Conservation (phyloP, 1,140 invertebrate species). For the Centruroides sculpturatus region DNA sequence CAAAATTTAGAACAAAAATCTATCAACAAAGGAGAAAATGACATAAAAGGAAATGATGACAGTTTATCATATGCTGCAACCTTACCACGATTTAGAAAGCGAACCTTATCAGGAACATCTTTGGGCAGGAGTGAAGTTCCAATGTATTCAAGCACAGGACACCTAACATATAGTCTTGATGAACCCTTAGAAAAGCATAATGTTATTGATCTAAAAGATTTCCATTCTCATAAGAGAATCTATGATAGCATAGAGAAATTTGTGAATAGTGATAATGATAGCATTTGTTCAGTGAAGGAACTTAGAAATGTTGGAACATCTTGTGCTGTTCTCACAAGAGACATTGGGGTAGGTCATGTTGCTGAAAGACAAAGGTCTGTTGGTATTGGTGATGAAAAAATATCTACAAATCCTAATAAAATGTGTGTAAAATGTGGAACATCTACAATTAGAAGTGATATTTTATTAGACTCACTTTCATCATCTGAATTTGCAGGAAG, state of each 20-base stretch:
- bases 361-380: slow-evolving; percentile 28
- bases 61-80: no score
- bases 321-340: slow-evolving; percentile 46
- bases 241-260: background rate
- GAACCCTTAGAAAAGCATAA: background rate
- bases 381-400: slow-evolving; percentile 15
- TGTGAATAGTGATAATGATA: no score
- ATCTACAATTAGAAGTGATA: background rate
- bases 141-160: no score
- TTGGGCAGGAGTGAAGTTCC: no score
- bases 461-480: background rate
- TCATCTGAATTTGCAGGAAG: background rate
- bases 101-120: no score
- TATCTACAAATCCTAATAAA: background rate
- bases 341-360: slow-evolving; percentile 43
- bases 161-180: no score
- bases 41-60: no score
- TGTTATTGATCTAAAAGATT: slow-evolving; percentile 2
- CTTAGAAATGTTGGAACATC: slow-evolving; percentile 46
- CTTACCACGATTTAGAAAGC: no score
- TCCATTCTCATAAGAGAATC: background rate
- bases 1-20: no score
- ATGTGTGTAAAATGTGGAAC: background rate
- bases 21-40: no score
- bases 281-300: background rate